A percentile compares a stretch with the other conserved stretches of the same genome.
These are phyloP conservation scores for Pituophis catenifer DNA, from an alignment of 2,113 vertebrate species.

Conservation along the genomic window DNA sequence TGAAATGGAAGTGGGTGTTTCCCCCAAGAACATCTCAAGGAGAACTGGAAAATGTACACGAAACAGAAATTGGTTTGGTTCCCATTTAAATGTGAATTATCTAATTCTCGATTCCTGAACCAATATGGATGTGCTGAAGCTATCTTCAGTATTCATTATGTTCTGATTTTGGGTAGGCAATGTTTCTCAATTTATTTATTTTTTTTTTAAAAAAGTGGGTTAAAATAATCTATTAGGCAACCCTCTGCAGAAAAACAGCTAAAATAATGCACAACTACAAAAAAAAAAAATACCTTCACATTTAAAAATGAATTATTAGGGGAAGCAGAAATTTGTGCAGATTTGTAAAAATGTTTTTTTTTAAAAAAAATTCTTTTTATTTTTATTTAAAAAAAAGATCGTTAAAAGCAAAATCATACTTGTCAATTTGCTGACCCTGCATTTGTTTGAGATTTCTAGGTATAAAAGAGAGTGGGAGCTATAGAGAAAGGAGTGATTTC, in stretches of 20 bases:
- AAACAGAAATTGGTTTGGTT: not conserved
- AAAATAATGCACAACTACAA: not conserved
- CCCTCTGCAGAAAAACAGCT: not conserved
- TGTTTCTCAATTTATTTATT: not conserved
- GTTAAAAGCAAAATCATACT: not conserved
- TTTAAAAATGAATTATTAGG: not conserved
- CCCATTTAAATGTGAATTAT: not conserved
- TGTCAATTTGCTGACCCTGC: not conserved
- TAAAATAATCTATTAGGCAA: not conserved
- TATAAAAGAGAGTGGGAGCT: not conserved
- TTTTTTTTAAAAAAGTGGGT: not conserved
- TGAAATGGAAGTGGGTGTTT: not conserved
- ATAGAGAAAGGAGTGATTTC: not conserved
- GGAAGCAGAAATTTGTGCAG: not conserved
- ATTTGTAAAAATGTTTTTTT: not conserved
- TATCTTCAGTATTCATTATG: not conserved
- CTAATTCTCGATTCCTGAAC: not conserved
- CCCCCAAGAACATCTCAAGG: not conserved
- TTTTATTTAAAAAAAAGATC: not conserved
- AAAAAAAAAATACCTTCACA: not conserved
- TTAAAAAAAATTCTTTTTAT: not conserved
- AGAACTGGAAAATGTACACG: not conserved
- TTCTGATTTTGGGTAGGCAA: not conserved
- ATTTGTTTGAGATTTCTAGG: not conserved
- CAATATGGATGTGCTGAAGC: not conserved